These are phyloP conservation scores for Denticeps clupeoides DNA, from an alignment of 2,797 vertebrate species.

Conservation along the genomic window DNA sequence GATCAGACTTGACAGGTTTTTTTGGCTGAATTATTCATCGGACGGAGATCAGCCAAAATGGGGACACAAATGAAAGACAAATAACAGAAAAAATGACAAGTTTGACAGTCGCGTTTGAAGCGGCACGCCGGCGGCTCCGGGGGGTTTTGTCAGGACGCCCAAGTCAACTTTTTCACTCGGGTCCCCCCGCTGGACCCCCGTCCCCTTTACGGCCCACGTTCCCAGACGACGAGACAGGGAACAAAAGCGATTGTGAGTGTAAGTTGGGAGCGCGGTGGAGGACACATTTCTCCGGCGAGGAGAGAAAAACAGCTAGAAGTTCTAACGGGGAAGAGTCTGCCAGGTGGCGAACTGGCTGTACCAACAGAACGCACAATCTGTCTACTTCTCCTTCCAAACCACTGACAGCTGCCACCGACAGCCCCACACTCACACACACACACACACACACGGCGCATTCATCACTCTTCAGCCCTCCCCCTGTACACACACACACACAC, in stretches of 20 bases:
- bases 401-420: slow-evolving; percentile 78
- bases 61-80: neutral
- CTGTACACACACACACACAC: neutral
- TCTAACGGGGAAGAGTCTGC: slow-evolving; percentile 78
- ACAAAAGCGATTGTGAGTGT: slow-evolving; percentile 35
- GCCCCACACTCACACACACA: slow-evolving; percentile 71
- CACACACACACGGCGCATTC: slow-evolving; percentile 46
- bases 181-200: too few species aligned
- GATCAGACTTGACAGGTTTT: slow-evolving; percentile 5
- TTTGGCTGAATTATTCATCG: slow-evolving; percentile 2
- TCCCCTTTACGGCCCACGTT: too few species aligned
- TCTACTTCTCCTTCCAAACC: slow-evolving; percentile 79
- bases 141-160: too few species aligned
- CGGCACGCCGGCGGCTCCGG: too few species aligned
- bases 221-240: slow-evolving; percentile 1
- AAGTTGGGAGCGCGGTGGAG: slow-evolving; percentile 32
- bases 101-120: slow-evolving; percentile 2
- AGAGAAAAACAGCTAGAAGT: slow-evolving; percentile 76
- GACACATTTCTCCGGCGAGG: slow-evolving; percentile 67
- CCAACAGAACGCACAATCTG: slow-evolving; percentile 79
- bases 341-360: slow-evolving; percentile 80
- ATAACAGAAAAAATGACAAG: slow-evolving; percentile 6
- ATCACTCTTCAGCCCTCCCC: slow-evolving; percentile 33
- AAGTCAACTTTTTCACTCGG: neutral
- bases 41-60: neutral